These are phyloP conservation scores for Semnopithecus entellus DNA, from an alignment of 2,113 vertebrate species.

Conservation along the genomic window DNA sequence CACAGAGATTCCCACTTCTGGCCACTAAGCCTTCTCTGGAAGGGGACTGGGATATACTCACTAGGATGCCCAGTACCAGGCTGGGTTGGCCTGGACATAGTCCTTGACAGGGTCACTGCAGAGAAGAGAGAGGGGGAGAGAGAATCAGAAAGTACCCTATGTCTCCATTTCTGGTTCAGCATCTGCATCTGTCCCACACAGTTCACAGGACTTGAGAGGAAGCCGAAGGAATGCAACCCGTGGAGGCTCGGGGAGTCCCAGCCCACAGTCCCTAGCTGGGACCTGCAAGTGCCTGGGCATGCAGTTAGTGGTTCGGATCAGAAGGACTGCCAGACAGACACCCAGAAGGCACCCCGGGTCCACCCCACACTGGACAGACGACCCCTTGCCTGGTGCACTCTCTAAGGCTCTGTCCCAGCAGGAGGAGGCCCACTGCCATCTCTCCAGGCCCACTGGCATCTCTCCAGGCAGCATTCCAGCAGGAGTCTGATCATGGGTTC, in stretches of 20 bases:
- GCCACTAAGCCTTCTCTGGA: not conserved
- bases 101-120: conserved; percentile 90
- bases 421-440: accelerated
- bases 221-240: not conserved
- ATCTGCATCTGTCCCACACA: not conserved
- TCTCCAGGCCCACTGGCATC: not conserved
- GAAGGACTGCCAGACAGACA: not conserved
- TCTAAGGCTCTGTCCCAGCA: not conserved
- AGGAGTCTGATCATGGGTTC: not conserved
- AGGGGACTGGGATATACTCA: conserved; percentile 83
- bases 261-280: not conserved
- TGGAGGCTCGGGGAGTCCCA: not conserved
- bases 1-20: not conserved
- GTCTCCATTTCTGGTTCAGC: not conserved
- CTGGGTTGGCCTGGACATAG: conserved; percentile 92
- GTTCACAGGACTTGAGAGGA: not conserved
- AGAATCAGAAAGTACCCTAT: not conserved
- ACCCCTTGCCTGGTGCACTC: accelerated
- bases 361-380: not conserved
- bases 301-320: not conserved
- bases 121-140: conserved; percentile 50
- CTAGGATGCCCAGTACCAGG: conserved; percentile 98
- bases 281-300: not conserved
- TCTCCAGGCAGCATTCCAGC: not conserved
- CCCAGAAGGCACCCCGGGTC: not conserved